phyloP scores from a whole-genome alignment of 2,888 invertebrate genomes.

The Cepaea hortensis region DNA sequence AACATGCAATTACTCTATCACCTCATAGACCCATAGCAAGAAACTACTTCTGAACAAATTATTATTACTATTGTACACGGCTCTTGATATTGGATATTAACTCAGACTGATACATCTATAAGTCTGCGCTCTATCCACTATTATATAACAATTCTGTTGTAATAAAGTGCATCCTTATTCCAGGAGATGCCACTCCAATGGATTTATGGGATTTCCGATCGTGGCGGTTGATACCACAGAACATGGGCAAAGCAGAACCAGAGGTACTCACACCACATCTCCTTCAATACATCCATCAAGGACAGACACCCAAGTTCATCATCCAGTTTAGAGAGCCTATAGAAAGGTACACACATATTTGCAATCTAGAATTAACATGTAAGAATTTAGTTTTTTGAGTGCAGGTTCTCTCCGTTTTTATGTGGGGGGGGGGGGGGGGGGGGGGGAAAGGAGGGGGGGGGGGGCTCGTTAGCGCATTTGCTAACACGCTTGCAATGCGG shows the following conservation, averaged over 20 bases:
- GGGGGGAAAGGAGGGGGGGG: no score
- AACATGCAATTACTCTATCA: no score
- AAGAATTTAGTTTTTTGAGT: not conserved
- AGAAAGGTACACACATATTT: constrained; percentile 8
- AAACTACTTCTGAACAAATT: no score
- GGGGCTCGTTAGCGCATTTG: no score
- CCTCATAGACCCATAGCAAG: no score
- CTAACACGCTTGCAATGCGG: no score
- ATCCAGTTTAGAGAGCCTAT: constrained; percentile 35
- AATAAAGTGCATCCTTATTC: not conserved
- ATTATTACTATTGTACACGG: no score
- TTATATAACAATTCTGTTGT: not conserved
- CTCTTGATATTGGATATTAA: no score
- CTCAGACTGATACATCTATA: no score
- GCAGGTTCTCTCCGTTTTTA: not conserved
- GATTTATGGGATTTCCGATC: constrained; percentile 31
- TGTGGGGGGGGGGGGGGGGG: not conserved
- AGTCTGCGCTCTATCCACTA: no score
- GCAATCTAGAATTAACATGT: not conserved
- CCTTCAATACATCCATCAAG: not conserved
- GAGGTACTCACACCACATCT: constrained; percentile 30
- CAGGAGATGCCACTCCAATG: constrained; percentile 42
- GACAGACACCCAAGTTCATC: constrained; percentile 24
- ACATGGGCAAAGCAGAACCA: not conserved
- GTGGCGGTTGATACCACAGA: constrained; percentile 31